phyloP scores from a whole-genome alignment of 2,888 invertebrate genomes.

The Prosapia bicincta region DNA sequence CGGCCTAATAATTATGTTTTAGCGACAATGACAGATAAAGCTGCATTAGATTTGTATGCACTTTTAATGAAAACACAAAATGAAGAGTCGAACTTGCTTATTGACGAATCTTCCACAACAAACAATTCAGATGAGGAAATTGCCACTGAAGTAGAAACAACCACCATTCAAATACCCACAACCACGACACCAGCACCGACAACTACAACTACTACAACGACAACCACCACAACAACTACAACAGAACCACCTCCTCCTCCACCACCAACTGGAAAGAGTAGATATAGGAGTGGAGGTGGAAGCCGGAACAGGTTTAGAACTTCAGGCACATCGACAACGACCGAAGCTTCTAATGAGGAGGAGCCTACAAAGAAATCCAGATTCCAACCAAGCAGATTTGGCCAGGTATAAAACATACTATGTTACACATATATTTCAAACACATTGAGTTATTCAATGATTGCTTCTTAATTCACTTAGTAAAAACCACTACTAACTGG shows the following conservation, averaged over 20 bases:
- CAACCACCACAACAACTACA: constrained; percentile 44
- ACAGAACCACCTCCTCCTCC: constrained; percentile 37
- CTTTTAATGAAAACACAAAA: constrained; percentile 63
- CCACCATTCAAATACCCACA: constrained; percentile 50
- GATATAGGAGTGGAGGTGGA: constrained; percentile 30
- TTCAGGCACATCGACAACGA: constrained; percentile 21
- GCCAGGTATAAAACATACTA: constrained; percentile 31
- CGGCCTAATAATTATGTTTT: too few relatives aligned
- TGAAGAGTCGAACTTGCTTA: constrained; percentile 42
- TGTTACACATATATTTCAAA: too few relatives aligned
- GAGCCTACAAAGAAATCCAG: constrained; percentile 45
- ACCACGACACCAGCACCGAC: constrained; percentile 53
- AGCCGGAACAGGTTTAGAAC: constrained; percentile 16
- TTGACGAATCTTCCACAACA: constrained; percentile 40
- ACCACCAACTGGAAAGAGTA: constrained; percentile 28
- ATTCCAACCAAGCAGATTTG: constrained; percentile 36
- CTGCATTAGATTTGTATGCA: constrained; percentile 78
- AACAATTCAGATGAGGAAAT: constrained; percentile 43
- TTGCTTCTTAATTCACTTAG: too few relatives aligned
- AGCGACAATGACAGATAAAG: constrained; percentile 58
- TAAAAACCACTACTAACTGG: too few relatives aligned
- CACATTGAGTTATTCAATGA: too few relatives aligned
- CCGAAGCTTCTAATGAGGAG: constrained; percentile 40
- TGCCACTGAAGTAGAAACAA: constrained; percentile 43
- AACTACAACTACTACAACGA: constrained; percentile 50